These are phyloP conservation scores for Petrocephalus sullivani DNA, from an alignment of 2,797 vertebrate genomes.

Conservation along the genomic window DNA sequence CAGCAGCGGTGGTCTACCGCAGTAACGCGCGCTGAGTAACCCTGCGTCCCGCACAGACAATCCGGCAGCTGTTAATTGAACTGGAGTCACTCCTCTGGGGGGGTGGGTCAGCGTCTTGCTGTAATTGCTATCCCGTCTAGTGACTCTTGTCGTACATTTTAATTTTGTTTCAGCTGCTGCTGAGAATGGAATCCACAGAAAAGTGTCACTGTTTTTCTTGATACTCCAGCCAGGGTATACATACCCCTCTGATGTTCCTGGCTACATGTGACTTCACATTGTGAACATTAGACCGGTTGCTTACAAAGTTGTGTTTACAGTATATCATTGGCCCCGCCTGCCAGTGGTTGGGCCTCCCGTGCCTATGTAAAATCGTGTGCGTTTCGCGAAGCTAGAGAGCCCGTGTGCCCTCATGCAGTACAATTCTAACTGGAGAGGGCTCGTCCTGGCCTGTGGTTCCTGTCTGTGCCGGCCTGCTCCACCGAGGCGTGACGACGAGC, in stretches of 20 bases:
- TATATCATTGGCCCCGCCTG: background rate
- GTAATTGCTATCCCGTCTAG: background rate
- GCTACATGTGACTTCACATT: background rate
- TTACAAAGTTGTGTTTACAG: background rate
- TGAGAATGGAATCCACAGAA: background rate
- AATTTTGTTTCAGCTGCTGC: background rate
- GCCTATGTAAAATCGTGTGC: background rate
- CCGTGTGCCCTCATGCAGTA: background rate
- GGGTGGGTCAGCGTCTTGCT: background rate
- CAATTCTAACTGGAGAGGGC: background rate
- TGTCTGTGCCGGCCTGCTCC: background rate
- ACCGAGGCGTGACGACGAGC: background rate
- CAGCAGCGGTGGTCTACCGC: slow-evolving; percentile 11
- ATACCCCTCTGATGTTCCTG: background rate
- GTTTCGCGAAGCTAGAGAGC: background rate
- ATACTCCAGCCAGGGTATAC: background rate
- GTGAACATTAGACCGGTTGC: background rate
- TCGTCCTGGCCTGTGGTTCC: background rate
- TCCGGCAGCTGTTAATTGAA: background rate
- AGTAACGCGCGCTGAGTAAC: background rate
- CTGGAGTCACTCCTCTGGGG: background rate
- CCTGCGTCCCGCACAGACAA: background rate
- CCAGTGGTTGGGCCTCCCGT: background rate
- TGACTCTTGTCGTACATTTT: background rate
- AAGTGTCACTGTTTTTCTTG: background rate